Base-by-base conservation (phyloP, 2,113 vertebrate genomes). In the Ptilorrhoa leucosticta region DNA sequence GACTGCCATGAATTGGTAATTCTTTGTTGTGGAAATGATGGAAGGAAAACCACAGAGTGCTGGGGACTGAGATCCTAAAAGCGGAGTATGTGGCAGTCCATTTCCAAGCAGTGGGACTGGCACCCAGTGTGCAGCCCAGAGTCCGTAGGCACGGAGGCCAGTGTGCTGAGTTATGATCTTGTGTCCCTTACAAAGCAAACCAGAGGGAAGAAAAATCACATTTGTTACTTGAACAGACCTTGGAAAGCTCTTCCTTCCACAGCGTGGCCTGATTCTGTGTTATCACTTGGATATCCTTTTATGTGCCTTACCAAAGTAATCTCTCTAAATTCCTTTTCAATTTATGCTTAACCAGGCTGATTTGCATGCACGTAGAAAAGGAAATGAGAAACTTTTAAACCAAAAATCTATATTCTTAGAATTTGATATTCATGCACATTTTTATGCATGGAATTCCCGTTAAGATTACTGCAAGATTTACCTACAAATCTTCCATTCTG, bases 281-380 rank as follows among this genome's bases (percentile, higher is more conserved):
- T 69, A 82, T 26, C 86, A 75, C n/a, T 39, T 79, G 78, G 70
- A 88, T 95, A 95, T 90, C 68, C 75, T 83, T 94, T 96, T 79
- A 45, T 83, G 73, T 90, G 57, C 61, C 42, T 68, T 60, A 85
- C 93, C 84, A 77, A 73, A 90, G 65, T 94, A 69, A 94, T 90
- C 75, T 69, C 75, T 54, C 40, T 80, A 77, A 90, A 95, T 82
- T 95, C 81, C 87, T 83, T 85, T 77, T 80, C 71, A 85, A 54
- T 86, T 90, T 90, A 28, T 86, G 76, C 75, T 93, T 80, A 94
- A 90, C 78, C 50, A 76, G 73, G 35, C 70, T 95, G 78, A 95
- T 95, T 94, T 90, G 60, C 71, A 69, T 83, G 75, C 71, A 40
- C 11, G 33, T 27, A 66, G 69, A 78, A 90, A 90, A 94, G 78